These are phyloP conservation scores for Oncorhynchus gorbuscha DNA, from an alignment of 2,113 vertebrate genomes.

Conservation along the genomic window DNA sequence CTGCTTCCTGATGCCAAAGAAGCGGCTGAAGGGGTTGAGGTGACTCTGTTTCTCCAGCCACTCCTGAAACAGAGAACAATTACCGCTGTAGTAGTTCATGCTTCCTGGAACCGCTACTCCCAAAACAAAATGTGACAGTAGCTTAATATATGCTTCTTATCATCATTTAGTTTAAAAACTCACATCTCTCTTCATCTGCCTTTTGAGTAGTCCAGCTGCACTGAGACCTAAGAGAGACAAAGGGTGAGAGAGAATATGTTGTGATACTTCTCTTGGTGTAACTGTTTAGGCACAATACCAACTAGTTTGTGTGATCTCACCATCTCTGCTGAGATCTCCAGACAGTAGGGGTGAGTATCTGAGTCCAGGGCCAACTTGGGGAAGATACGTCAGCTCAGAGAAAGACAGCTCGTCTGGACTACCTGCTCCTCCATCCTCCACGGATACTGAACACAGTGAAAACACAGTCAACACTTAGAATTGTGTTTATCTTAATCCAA, in stretches of 20 bases:
- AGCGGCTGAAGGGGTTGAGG: constrained; percentile 56
- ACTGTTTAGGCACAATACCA: background rate
- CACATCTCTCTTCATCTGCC: constrained; percentile 66
- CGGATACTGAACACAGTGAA: constrained; percentile 44
- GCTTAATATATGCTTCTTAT: background rate
- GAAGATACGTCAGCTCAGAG: constrained; percentile 50
- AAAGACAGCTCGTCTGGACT: constrained; percentile 35
- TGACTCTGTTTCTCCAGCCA: constrained; percentile 66
- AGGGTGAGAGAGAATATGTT: background rate
- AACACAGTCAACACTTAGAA: background rate
- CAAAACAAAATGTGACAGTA: background rate
- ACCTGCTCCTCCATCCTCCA: constrained; percentile 51
- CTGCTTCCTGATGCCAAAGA: constrained; percentile 63
- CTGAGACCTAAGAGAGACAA: constrained; percentile 52
- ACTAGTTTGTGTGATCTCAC: constrained; percentile 44
- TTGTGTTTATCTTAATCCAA: background rate
- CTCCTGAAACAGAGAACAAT: constrained; percentile 49
- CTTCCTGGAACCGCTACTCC: background rate
- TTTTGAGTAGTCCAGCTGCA: constrained; percentile 53
- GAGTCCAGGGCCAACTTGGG: constrained; percentile 54
- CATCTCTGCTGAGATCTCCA: constrained; percentile 63
- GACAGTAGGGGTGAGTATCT: constrained; percentile 61
- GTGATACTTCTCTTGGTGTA: background rate
- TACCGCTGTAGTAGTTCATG: background rate
- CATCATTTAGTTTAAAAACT: constrained; percentile 9